phyloP scores from a whole-genome alignment of 2,888 invertebrate genomes.

The Zygaena filipendulae region DNA sequence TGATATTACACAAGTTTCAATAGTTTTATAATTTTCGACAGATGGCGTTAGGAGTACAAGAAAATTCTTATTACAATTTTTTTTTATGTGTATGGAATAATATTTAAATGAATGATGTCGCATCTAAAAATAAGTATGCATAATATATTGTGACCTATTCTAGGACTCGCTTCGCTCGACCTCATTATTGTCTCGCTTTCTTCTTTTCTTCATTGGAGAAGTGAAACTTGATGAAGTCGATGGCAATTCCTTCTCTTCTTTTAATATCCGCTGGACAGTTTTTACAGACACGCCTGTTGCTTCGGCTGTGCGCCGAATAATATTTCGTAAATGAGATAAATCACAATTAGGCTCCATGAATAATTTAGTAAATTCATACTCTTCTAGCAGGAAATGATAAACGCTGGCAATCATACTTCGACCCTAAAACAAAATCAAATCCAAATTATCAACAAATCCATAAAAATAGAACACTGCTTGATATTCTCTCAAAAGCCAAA shows the following conservation, averaged over 20 bases:
- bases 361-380: slow-evolving; percentile 14
- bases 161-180: too few species aligned
- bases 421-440: slow-evolving; percentile 15
- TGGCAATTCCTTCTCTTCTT: slow-evolving; percentile 15
- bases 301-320: slow-evolving; percentile 14
- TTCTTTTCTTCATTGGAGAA: slow-evolving; percentile 11
- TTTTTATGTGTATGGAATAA: too few species aligned
- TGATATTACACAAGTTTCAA: too few species aligned
- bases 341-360: slow-evolving; percentile 11
- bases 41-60: too few species aligned
- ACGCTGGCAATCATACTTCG: slow-evolving; percentile 16
- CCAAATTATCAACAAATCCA: slow-evolving; percentile 1
- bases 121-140: too few species aligned
- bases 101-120: too few species aligned
- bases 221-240: slow-evolving; percentile 9
- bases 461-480: too few species aligned
- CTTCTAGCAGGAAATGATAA: slow-evolving; percentile 13
- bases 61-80: too few species aligned
- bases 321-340: slow-evolving; percentile 13
- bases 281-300: slow-evolving; percentile 13
- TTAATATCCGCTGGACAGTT: slow-evolving; percentile 14
- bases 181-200: slow-evolving; percentile 9
- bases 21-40: too few species aligned
- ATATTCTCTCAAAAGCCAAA: too few species aligned
- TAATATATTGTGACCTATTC: too few species aligned